A percentile compares a stretch with the other conserved stretches of the same genome.
These are phyloP conservation scores for Passer montanus DNA, from an alignment of 2,113 vertebrate genomes.

Conservation along the genomic window DNA sequence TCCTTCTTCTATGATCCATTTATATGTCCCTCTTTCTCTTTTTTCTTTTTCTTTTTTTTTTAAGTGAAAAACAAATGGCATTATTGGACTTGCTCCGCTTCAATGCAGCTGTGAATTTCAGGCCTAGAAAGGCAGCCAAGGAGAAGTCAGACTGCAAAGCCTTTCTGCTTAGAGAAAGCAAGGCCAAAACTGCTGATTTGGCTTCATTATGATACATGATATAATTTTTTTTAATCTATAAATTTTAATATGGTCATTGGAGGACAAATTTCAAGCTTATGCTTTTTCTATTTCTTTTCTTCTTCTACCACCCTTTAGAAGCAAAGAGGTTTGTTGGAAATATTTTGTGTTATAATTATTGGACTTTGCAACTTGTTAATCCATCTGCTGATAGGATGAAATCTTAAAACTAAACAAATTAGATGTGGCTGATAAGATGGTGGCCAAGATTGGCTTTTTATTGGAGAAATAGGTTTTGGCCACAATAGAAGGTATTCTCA, in stretches of 20 bases:
- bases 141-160: conserved; percentile 60
- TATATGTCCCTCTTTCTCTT: conserved; percentile 12
- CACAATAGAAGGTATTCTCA: not conserved
- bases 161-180: conserved; percentile 50
- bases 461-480: not conserved
- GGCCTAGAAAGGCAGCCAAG: conserved; percentile 62
- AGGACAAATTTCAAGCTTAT: conserved; percentile 29
- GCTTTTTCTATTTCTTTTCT: conserved; percentile 50
- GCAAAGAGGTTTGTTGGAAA: not conserved
- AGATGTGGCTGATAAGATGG: not conserved
- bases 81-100: conserved; percentile 57
- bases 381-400: not conserved
- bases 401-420: not conserved
- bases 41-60: not conserved
- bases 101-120: conserved; percentile 72
- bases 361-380: conserved; percentile 26
- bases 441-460: not conserved
- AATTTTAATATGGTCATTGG: conserved; percentile 58
- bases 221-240: conserved; percentile 56
- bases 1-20: conserved; percentile 59
- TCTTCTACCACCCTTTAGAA: not conserved
- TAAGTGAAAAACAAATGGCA: conserved; percentile 70
- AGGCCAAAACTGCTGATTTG: conserved; percentile 71
- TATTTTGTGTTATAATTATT: not conserved
- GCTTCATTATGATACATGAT: conserved; percentile 56